phyloP scores from a whole-genome alignment of 2,888 invertebrate species.

The Hirtodrosophila confusa region DNA sequence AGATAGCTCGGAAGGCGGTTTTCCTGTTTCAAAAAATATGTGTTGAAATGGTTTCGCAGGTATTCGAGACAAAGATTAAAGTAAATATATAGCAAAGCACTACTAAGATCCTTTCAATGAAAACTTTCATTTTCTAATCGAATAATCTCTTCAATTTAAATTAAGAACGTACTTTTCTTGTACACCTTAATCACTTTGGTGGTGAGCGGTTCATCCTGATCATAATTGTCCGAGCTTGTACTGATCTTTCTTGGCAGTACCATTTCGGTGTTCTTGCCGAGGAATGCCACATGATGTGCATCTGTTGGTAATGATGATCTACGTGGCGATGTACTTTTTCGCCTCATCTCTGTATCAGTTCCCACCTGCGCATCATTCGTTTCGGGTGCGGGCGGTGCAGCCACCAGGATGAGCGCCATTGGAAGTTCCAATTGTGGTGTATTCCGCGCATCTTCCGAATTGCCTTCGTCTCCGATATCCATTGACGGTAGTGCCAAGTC shows the following conservation, averaged over 20 bases:
- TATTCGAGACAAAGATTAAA: no score
- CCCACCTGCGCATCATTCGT: constrained; percentile 19
- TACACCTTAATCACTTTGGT: constrained; percentile 54
- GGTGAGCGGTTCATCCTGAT: constrained; percentile 40
- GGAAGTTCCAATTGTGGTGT: not conserved
- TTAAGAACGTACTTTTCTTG: constrained; percentile 54
- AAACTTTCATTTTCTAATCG: no score
- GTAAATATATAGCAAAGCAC: no score
- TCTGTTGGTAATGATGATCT: no score
- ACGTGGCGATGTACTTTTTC: not conserved
- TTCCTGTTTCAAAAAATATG: no score
- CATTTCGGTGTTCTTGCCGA: no score
- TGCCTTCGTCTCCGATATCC: not conserved
- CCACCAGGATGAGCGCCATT: constrained; percentile 4
- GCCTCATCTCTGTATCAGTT: not conserved
- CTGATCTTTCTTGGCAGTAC: not conserved
- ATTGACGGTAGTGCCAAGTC: not conserved
- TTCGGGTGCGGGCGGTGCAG: not conserved
- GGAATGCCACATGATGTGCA: no score
- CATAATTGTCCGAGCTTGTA: constrained; percentile 21
- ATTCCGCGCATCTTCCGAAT: no score
- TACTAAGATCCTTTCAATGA: no score
- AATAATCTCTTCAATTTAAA: not conserved
- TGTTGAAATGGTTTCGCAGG: no score
- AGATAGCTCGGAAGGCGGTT: no score